Evolutionary conservation across 2,113 vertebrate species (phyloP).

Genomic region (Lasiurus cinereus): DNA sequence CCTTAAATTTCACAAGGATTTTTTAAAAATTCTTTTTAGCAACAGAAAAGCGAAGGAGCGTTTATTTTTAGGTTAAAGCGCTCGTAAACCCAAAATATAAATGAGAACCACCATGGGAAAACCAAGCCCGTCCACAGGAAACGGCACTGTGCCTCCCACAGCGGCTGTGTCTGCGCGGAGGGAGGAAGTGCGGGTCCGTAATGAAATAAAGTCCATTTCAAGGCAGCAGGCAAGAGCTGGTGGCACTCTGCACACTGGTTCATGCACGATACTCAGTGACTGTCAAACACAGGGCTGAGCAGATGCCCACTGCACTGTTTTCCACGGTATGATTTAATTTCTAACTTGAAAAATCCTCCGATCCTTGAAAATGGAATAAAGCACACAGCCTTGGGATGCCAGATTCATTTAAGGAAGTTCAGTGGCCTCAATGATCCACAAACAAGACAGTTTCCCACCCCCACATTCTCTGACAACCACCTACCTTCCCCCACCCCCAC

Average conservation of each 20-base stretch:
- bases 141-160: not conserved
- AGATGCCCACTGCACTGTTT: not conserved
- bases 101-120: not conserved
- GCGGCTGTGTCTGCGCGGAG: accelerated
- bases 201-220: not conserved
- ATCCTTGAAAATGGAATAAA: not conserved
- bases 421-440: not conserved
- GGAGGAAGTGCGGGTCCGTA: accelerated
- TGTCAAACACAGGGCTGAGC: not conserved
- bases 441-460: not conserved
- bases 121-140: too few species aligned
- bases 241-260: accelerated
- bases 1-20: not conserved
- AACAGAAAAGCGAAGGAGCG: not conserved
- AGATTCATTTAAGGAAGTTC: not conserved
- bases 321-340: accelerated
- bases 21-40: conserved; percentile 9
- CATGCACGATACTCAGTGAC: accelerated
- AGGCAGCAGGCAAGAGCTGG: not conserved
- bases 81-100: not conserved
- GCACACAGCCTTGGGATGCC: not conserved
- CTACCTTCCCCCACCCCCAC: accelerated
- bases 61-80: conserved; percentile 47
- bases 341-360: not conserved
- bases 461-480: not conserved